Conservation (phyloP, 2,888 invertebrate species). For the Melieria crassipennis region DNA sequence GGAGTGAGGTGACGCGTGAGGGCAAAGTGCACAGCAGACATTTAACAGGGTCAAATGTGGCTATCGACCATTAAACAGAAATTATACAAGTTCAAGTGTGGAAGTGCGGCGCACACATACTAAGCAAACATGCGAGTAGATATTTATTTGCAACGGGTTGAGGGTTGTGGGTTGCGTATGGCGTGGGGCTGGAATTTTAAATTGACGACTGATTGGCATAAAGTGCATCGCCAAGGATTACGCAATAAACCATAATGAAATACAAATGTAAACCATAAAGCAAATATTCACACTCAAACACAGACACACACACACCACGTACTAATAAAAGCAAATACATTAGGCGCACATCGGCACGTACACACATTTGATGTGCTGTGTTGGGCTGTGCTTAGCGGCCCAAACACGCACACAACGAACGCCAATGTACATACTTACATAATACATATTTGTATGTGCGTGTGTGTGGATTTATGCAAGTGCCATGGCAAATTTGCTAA, state of each 20-base stretch:
- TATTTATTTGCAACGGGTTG: background rate
- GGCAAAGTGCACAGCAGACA: background rate
- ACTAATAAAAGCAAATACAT: too few relatives aligned
- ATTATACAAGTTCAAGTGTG: slow-evolving; percentile 21
- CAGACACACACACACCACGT: background rate
- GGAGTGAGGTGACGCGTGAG: background rate
- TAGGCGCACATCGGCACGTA: too few relatives aligned
- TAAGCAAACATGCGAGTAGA: background rate
- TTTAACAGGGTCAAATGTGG: slow-evolving; percentile 25
- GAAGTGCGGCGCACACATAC: background rate
- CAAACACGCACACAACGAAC: background rate
- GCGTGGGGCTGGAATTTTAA: background rate
- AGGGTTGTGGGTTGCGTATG: background rate
- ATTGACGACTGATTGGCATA: slow-evolving; percentile 26
- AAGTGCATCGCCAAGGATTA: slow-evolving; percentile 14
- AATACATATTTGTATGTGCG: background rate
- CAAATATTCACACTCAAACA: slow-evolving; percentile 18
- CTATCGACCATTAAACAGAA: slow-evolving; percentile 29
- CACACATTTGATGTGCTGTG: too few relatives aligned
- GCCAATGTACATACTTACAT: background rate
- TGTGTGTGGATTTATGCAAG: background rate
- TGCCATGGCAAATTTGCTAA: background rate
- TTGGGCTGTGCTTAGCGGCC: background rate
- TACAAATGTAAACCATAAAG: slow-evolving; percentile 24
- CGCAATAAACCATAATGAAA: slow-evolving; percentile 30